Base-by-base conservation (phyloP, 1,140 invertebrate genomes). In the Neuroterus valhalla region DNA sequence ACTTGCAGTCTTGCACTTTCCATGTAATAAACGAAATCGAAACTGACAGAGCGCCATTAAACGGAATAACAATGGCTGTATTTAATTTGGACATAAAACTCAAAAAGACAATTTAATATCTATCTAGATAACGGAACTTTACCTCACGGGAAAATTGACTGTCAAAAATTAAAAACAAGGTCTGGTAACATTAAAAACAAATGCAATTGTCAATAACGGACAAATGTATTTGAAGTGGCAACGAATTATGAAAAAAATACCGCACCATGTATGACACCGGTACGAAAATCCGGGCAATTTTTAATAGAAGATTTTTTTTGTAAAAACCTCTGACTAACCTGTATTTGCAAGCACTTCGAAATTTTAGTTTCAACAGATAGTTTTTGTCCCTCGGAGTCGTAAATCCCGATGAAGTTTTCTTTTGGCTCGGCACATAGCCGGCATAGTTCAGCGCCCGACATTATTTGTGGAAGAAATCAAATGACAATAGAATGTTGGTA, bases 381-480 rank as follows among this genome's bases (percentile, higher is more conserved):
- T 72, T 88, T 90, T 70, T 87, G 84, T 17, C 90, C 90, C 68
- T 91, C 90, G 2, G 86, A 75, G 42, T 91, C 89, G 67, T 88
- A 91, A 66, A 91, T 91, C 42, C 90, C 89, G 69, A 90, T 85
- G 38, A 86, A 79, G 70, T 82, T 83, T 10, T 88, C 79, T 69
- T 89, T 91, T 21, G 80, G 76, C 75, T 91, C 89, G 77, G 91
- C 91, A 80, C 91, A 92, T 26, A 92, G 85, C 78, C 91, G 90
- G 85, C 91, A 92, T 21, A 91, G 78, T 62, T 86, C 85, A 31
- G 72, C 76, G 26, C 86, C 82, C 17, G 86, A 80, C 89, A 90
- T 90, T 77, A 71, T 81, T 71, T 74, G 70, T 48, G 43, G 52
- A 72, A 26, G 62, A 74, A 66, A 78, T 78, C 46, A 23, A 52